Evolutionary conservation across 2,797 vertebrate species (phyloP).

Genomic region (Coracias cyanogaster): DNA sequence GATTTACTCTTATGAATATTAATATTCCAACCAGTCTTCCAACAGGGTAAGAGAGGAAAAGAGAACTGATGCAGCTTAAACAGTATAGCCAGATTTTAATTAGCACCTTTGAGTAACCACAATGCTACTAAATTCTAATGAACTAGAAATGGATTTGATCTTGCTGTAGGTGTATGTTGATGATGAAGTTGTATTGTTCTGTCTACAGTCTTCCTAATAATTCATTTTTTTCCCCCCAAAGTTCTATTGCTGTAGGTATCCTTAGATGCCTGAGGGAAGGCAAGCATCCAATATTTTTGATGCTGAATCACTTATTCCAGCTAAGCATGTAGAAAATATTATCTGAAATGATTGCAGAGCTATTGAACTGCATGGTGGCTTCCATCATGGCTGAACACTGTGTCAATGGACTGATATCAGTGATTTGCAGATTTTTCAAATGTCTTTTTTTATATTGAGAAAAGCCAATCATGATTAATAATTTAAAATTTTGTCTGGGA

Average conservation of each 20-base stretch:
- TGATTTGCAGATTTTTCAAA: background rate
- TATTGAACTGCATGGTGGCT: background rate
- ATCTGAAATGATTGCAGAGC: background rate
- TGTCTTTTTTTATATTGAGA: background rate
- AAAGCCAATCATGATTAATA: background rate
- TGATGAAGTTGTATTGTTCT: background rate
- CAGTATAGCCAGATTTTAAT: constrained; percentile 5
- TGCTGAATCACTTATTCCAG: background rate
- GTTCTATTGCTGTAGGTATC: background rate
- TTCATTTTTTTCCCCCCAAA: background rate
- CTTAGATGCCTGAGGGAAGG: background rate
- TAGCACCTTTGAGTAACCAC: background rate
- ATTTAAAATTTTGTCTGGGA: background rate
- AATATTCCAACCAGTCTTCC: constrained; percentile 1
- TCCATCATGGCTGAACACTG: background rate
- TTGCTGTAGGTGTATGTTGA: background rate
- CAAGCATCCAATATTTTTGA: background rate
- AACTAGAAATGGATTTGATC: background rate
- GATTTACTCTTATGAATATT: background rate
- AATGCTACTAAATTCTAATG: background rate
- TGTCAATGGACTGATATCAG: background rate
- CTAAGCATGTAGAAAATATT: background rate
- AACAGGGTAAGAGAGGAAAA: background rate
- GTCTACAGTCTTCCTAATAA: background rate
- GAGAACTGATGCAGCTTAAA: background rate